Evolutionary conservation across 2,888 invertebrate genomes (phyloP).

Genomic region (Drosophila longiperda): DNA sequence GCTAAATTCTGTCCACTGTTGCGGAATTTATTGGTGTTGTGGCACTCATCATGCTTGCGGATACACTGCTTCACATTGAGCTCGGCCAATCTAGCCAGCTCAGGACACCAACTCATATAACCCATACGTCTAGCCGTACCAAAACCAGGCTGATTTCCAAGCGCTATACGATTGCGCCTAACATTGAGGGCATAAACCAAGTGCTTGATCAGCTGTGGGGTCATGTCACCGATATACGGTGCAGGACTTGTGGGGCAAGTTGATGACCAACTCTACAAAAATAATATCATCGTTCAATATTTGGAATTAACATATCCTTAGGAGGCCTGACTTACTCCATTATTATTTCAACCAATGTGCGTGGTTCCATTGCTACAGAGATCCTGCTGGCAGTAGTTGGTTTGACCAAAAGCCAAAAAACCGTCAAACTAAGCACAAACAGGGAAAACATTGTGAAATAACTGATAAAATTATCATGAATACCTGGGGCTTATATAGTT

Average conservation of each 20-base stretch:
- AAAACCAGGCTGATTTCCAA: conserved; percentile 37
- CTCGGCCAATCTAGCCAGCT: conserved; percentile 49
- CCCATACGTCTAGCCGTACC: conserved; percentile 58
- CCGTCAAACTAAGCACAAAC: conserved; percentile 10
- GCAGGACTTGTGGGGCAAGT: conserved; percentile 43
- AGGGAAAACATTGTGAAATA: conserved; percentile 38
- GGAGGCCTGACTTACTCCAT: conserved; percentile 44
- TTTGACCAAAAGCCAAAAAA: conserved; percentile 21
- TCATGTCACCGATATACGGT: conserved; percentile 30
- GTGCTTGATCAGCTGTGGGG: background rate
- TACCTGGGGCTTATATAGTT: conserved; percentile 28
- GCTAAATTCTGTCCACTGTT: conserved; percentile 62
- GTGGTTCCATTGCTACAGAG: conserved; percentile 17
- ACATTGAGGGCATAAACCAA: conserved; percentile 42
- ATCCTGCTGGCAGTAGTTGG: conserved; percentile 40
- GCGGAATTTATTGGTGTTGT: conserved; percentile 40
- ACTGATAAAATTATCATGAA: conserved; percentile 11
- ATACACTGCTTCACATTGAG: conserved; percentile 57
- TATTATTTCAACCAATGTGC: conserved; percentile 52
- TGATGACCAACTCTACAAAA: conserved; percentile 33
- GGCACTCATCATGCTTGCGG: conserved; percentile 45
- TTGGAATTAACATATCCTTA: background rate
- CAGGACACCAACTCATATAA: conserved; percentile 45
- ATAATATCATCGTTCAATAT: background rate
- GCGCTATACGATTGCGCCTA: conserved; percentile 41